A percentile compares a stretch with the other conserved stretches of the same genome.
These are phyloP conservation scores for Pedionomus torquatus DNA, from an alignment of 2,113 vertebrate species.

Conservation along the genomic window DNA sequence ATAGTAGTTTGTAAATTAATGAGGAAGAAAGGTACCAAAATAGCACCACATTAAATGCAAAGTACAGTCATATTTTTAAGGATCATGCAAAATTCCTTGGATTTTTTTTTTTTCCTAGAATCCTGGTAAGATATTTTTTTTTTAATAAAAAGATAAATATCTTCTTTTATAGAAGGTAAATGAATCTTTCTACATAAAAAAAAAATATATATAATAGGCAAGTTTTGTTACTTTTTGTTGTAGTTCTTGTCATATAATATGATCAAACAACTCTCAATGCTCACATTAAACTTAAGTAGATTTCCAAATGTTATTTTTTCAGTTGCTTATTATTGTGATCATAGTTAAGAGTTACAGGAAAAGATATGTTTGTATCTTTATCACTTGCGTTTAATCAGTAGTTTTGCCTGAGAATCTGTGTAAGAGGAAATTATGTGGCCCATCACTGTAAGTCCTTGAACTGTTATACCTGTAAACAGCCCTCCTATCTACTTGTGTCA, in stretches of 20 bases:
- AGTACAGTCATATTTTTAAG: no score
- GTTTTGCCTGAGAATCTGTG: not conserved
- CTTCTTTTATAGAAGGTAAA: not conserved
- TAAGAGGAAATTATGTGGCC: not conserved
- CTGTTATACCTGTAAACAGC: not conserved
- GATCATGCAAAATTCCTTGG: no score
- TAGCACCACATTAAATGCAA: no score
- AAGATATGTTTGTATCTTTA: not conserved
- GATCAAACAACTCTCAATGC: not conserved
- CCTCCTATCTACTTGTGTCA: not conserved
- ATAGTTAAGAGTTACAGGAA: not conserved
- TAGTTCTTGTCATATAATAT: not conserved
- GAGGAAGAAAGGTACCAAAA: not conserved
- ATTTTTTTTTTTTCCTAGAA: no score
- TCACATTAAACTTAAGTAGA: not conserved
- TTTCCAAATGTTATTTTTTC: not conserved
- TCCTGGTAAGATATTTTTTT: no score
- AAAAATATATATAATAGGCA: not conserved
- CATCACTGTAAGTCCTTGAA: not conserved
- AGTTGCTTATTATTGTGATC: not conserved
- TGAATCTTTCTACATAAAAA: not conserved
- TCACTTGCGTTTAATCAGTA: not conserved
- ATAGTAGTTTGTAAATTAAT: not conserved
- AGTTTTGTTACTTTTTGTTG: not conserved
- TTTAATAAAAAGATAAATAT: not conserved